Evolutionary conservation across 2,888 invertebrate genomes (phyloP).

Genomic region (Xylophagus ater): DNA sequence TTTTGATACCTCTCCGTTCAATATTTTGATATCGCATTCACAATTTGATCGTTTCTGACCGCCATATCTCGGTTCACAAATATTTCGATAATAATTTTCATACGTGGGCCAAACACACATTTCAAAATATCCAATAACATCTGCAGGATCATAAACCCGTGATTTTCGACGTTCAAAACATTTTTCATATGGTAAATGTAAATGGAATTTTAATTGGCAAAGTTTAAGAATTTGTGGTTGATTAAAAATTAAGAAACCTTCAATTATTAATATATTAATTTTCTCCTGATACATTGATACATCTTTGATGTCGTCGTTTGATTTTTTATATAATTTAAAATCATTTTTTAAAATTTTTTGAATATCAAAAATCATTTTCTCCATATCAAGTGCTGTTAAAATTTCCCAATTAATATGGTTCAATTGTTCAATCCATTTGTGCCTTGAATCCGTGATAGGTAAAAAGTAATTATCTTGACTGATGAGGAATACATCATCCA

Average conservation of each 20-base stretch:
- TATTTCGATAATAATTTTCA: conserved; percentile 44
- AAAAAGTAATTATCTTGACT: conserved; percentile 70
- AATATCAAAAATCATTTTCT: conserved; percentile 53
- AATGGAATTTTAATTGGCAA: conserved; percentile 63
- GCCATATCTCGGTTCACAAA: no score
- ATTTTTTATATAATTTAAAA: conserved; percentile 12
- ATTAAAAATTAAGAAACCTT: conserved; percentile 67
- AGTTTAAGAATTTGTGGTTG: conserved; percentile 53
- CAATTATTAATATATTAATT: conserved; percentile 52
- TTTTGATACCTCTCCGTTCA: conserved; percentile 34
- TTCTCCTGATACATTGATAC: conserved; percentile 23
- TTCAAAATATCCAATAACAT: conserved; percentile 80
- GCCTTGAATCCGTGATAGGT: conserved; percentile 52
- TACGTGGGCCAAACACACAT: conserved; percentile 86
- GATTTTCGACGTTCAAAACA: conserved; percentile 50
- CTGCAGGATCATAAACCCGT: conserved; percentile 74
- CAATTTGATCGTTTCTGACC: no score
- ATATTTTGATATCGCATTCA: conserved; percentile 32
- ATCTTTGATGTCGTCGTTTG: background rate
- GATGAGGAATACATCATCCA: conserved; percentile 43
- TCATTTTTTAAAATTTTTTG: conserved; percentile 31
- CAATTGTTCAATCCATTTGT: conserved; percentile 50
- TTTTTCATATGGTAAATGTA: conserved; percentile 55
- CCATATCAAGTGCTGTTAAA: conserved; percentile 60
- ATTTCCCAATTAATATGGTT: conserved; percentile 69